Base-by-base conservation (phyloP, 2,113 vertebrate species). In the Ammodytes dubius region DNA sequence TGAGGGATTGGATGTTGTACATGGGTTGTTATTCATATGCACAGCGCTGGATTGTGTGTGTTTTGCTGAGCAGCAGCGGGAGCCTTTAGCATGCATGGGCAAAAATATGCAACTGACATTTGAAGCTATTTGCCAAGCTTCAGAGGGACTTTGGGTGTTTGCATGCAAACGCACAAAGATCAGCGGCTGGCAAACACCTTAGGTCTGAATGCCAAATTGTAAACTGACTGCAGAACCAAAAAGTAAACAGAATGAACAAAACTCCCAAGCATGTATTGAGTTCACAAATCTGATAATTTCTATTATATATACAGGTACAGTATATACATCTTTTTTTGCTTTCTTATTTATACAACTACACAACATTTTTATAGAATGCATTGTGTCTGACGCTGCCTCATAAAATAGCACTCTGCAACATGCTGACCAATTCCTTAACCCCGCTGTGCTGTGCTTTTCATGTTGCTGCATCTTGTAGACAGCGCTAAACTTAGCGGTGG, bases 91-190 rank as follows among this genome's bases (percentile, higher is more conserved):
- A 58, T n/a, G 56, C 61, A 50, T 69, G 15, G 39, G 52, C 35
- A 53, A 45, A 71, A 81, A 67, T 79, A 68, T 79, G 79, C 72
- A 52, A 57, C 46, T 91, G 92, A 89, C 89, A 92, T 92, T 90
- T 92, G 54, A 90, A 76, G 57, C 47, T 77, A 82, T 90, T 88
- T 90, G 77, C 82, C 27, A 15, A 71, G 79, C 85, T 78, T 72
- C 71, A 74, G 67, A 79, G 83, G 67, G 76, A 64, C 54, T 43
- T 15, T 42, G 77, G 61, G 79, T 73, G 19, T 71, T 65, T 39
- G 75, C 2, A 35, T 66, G 73, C 73, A 85, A 81, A 87, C 81
- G 82, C 7, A n/a, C 81, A 87, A 77, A 76, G 82, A 90, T 86
- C 78, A 77, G 46, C 19, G 19, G 7, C 19, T 74, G 67, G 75